Evolutionary conservation across 1,140 invertebrate genomes (phyloP).

Genomic region (Drosophila mauritiana): DNA sequence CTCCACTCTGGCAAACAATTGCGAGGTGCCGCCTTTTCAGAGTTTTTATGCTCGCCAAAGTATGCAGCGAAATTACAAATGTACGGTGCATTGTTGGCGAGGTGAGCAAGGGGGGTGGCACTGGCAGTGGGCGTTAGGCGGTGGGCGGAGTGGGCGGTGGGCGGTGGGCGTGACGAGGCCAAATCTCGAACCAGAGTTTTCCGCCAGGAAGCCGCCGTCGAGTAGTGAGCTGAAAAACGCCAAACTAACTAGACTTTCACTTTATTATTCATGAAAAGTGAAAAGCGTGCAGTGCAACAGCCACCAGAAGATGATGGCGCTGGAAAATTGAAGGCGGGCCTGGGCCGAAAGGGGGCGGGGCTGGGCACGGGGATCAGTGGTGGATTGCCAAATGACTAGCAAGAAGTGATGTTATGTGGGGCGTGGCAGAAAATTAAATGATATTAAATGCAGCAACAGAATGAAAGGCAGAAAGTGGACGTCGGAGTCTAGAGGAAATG

Average conservation of each 20-base stretch:
- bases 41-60: constrained; percentile 65
- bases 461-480: constrained; percentile 15
- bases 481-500: constrained; percentile 10
- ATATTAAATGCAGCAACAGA: constrained; percentile 74
- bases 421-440: constrained; percentile 73
- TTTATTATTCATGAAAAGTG: constrained; percentile 83
- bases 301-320: constrained; percentile 34
- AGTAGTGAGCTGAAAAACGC: constrained; percentile 59
- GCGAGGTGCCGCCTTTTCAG: constrained; percentile 55
- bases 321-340: constrained; percentile 15
- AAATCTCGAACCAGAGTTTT: constrained; percentile 20
- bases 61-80: constrained; percentile 82
- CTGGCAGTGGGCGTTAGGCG: constrained; percentile 1
- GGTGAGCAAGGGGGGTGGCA: constrained; percentile 2
- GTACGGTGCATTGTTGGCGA: constrained; percentile 49
- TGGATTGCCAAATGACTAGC: constrained; percentile 78
- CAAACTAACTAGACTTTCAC: constrained; percentile 82
- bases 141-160: not conserved
- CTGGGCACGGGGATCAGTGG: constrained; percentile 28
- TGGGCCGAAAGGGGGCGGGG: not conserved
- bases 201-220: constrained; percentile 49
- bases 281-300: constrained; percentile 72
- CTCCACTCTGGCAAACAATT: constrained; percentile 41
- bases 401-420: constrained; percentile 68
- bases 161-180: constrained; percentile 29